Conservation (phyloP, 2,888 invertebrate species). For the Ichneumon xanthorius region DNA sequence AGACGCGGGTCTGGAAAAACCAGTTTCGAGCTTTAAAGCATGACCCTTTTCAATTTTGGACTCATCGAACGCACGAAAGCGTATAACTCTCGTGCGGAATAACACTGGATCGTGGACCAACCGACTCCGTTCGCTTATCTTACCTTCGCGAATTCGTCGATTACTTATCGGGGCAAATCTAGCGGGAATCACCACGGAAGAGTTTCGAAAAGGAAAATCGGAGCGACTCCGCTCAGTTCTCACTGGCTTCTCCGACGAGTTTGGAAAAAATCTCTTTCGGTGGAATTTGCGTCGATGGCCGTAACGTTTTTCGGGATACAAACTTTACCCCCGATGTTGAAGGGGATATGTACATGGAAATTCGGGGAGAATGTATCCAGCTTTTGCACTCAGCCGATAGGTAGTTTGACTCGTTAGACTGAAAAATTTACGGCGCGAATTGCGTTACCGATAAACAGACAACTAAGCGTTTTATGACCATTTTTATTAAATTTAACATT, state of each 20-base stretch:
- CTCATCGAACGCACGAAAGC: conserved; percentile 26
- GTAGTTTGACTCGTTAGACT: neutral
- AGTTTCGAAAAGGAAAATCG: neutral
- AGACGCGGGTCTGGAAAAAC: conserved; percentile 36
- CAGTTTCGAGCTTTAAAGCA: conserved; percentile 6
- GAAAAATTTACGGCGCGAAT: neutral
- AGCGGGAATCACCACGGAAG: neutral
- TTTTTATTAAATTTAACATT: neutral
- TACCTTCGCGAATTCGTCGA: conserved; percentile 1
- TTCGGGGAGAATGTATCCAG: neutral
- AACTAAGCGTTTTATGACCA: neutral
- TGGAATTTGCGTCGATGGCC: neutral
- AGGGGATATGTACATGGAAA: neutral
- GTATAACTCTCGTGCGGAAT: neutral
- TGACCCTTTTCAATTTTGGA: conserved; percentile 49
- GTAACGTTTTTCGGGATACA: neutral
- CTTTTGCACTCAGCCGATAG: neutral
- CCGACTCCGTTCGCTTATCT: neutral
- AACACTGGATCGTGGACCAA: neutral
- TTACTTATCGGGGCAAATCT: neutral
- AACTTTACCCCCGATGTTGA: neutral
- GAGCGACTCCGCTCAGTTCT: neutral
- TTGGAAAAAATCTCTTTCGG: neutral
- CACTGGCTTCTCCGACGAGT: neutral
- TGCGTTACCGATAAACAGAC: neutral